Evolutionary conservation across 2,797 vertebrate genomes (phyloP).

Genomic region (Gymnoscopelus braueri): DNA sequence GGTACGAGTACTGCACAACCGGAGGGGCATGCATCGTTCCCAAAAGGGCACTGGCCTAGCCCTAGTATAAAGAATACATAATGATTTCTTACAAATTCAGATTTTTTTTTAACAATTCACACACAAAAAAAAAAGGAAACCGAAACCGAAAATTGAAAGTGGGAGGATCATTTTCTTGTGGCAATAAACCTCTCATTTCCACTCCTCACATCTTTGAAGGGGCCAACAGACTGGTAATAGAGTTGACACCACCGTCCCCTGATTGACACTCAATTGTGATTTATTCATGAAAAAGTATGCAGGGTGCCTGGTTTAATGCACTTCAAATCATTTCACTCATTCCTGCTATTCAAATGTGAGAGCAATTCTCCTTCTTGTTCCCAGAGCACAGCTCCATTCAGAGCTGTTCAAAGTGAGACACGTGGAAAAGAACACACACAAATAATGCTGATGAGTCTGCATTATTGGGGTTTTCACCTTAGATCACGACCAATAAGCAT

Average conservation of each 20-base stretch:
- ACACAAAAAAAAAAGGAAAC: slow-evolving; percentile 48
- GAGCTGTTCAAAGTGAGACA: slow-evolving; percentile 19
- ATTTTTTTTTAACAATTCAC: slow-evolving; percentile 45
- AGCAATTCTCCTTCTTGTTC: slow-evolving; percentile 23
- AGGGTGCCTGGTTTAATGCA: slow-evolving; percentile 59
- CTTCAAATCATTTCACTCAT: slow-evolving; percentile 59
- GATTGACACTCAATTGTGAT: slow-evolving; percentile 68
- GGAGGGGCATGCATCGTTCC: not conserved
- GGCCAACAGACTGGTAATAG: slow-evolving; percentile 62
- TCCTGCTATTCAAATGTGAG: slow-evolving; percentile 48
- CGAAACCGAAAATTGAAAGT: slow-evolving; percentile 58
- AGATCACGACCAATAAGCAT: too few species aligned
- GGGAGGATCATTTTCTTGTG: slow-evolving; percentile 47
- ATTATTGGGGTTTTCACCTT: too few species aligned
- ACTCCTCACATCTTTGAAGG: slow-evolving; percentile 49
- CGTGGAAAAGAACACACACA: slow-evolving; percentile 21
- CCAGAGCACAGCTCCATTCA: slow-evolving; percentile 42
- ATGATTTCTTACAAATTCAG: not conserved
- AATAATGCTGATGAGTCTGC: not conserved
- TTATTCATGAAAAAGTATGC: slow-evolving; percentile 77
- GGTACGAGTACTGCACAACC: not conserved
- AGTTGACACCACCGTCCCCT: slow-evolving; percentile 68
- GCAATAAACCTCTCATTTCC: slow-evolving; percentile 67
- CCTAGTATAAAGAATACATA: too few species aligned
- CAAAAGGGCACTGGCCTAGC: too few species aligned